phyloP scores from a whole-genome alignment of 2,888 invertebrate species.

The Ceratothoa steindachneri region DNA sequence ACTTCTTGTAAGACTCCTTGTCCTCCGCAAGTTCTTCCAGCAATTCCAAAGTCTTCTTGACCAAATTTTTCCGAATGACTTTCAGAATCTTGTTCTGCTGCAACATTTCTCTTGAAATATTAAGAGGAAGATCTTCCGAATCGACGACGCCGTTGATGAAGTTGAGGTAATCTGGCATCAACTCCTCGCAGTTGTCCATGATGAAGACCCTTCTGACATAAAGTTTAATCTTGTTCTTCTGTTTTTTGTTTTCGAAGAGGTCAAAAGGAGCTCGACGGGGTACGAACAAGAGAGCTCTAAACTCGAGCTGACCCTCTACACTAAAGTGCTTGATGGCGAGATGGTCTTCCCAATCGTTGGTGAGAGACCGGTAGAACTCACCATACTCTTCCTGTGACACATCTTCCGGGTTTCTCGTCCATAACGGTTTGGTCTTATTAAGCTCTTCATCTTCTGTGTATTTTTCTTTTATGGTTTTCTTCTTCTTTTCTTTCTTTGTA shows the following conservation, averaged over 20 bases:
- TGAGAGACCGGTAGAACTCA: slow-evolving; percentile 95
- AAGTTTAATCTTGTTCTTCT: slow-evolving; percentile 96
- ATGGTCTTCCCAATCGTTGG: slow-evolving; percentile 98
- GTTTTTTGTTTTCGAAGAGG: slow-evolving; percentile 95
- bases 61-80: slow-evolving; percentile 96
- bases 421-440: slow-evolving; percentile 96
- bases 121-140: slow-evolving; percentile 94
- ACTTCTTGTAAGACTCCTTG: slow-evolving; percentile 96
- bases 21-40: slow-evolving; percentile 95
- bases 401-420: slow-evolving; percentile 95
- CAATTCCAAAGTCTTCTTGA: slow-evolving; percentile 95
- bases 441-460: slow-evolving; percentile 97
- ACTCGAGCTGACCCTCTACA: slow-evolving; percentile 89
- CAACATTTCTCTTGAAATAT: slow-evolving; percentile 98
- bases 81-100: slow-evolving; percentile 99
- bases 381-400: slow-evolving; percentile 95
- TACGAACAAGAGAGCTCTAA: slow-evolving; percentile 85
- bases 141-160: slow-evolving; percentile 96
- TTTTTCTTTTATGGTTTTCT: slow-evolving; percentile 96
- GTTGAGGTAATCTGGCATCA: slow-evolving; percentile 98
- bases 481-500: slow-evolving; percentile 67
- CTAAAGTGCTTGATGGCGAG: slow-evolving; percentile 93
- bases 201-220: slow-evolving; percentile 98
- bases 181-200: slow-evolving; percentile 99
- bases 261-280: slow-evolving; percentile 94